Base-by-base conservation (phyloP, 2,888 invertebrate species). In the Acleris holmiana region DNA sequence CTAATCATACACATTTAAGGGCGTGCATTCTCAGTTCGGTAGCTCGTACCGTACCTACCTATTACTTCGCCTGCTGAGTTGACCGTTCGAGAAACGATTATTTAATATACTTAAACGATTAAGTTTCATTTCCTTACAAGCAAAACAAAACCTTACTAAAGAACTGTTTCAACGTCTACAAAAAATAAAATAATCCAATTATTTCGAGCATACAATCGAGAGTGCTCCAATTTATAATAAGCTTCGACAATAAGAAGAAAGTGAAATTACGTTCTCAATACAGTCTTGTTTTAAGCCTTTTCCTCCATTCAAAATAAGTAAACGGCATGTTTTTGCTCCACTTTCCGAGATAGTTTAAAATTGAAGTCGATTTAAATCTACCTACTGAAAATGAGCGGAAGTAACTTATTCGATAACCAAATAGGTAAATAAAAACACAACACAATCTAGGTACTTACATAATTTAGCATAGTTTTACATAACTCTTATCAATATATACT, bases 211-310 rank as follows among this genome's bases (percentile, higher is more conserved):
- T 25, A 61, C 55, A 65, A 60, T 65, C 65, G 60, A 65, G 60
- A 55, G 65, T 65, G 65, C 59, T 50, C 60, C 65, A 65, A 65
- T 65, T 59, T 48, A 49, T 65, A 65, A 65, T 60, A 60, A 65
- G 59, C 59, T 44, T 25, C n/a, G 59, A 53, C 58, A 55, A 65
- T 19, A 65, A 64, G 53, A 64, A 54, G 60, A 60, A 65, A 65
- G 65, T 55, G 65, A 65, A 65, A 55, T 65, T 64, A 64, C 58
- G 65, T 50, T 65, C 65, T 50, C 59, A 50, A 65, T 65, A 60
- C 65, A 25, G 54, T 58, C 59, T 65, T 60, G 60, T 65, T 60
- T 49, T 46, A 23, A 55, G 49, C 55, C 49, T 65, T 57, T 65
- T 50, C 46, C 46, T 59, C 59, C 48, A 41, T 55, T 44, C 48